phyloP scores from a whole-genome alignment of 2,888 invertebrate genomes.

The Macrosoma leucophasiata region DNA sequence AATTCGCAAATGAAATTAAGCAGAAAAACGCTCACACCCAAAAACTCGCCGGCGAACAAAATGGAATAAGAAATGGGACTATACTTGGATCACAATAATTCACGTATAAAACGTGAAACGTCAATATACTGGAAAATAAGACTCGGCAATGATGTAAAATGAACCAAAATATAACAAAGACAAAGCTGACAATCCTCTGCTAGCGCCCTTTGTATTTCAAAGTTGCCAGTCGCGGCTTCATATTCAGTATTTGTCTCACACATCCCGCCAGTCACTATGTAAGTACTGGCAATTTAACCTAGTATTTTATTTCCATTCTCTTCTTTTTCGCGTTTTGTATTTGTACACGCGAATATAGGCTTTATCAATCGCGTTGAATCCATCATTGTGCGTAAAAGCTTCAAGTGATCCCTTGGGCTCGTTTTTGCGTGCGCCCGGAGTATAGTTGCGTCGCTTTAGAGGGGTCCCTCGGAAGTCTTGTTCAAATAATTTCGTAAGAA shows the following conservation, averaged over 20 bases:
- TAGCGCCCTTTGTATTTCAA: constrained; percentile 25
- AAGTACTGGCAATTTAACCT: constrained; percentile 45
- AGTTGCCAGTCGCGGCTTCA: constrained; percentile 32
- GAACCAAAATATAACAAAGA: constrained; percentile 6
- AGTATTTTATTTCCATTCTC: constrained; percentile 38
- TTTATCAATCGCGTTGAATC: too few relatives aligned
- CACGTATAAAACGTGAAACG: constrained; percentile 21
- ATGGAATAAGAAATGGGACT: constrained; percentile 31
- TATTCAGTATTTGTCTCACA: constrained; percentile 43
- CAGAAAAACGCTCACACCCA: constrained; percentile 31
- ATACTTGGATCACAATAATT: constrained; percentile 28
- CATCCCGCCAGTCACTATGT: constrained; percentile 38
- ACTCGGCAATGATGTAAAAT: neutral
- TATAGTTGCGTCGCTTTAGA: constrained; percentile 24
- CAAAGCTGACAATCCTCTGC: too few relatives aligned
- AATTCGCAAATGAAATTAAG: constrained; percentile 28
- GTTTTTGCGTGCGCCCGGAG: constrained; percentile 34
- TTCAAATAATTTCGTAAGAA: constrained; percentile 67
- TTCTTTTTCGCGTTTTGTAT: constrained; percentile 18
- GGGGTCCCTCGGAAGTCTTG: constrained; percentile 36
- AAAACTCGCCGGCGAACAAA: constrained; percentile 28
- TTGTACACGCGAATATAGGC: too few relatives aligned
- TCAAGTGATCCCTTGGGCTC: constrained; percentile 27
- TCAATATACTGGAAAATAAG: constrained; percentile 13
- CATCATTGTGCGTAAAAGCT: constrained; percentile 17